Evolutionary conservation across 2,113 vertebrate species (phyloP), one percentile per base, ranked within the genome.

Genomic region (Python bivittatus): DNA sequence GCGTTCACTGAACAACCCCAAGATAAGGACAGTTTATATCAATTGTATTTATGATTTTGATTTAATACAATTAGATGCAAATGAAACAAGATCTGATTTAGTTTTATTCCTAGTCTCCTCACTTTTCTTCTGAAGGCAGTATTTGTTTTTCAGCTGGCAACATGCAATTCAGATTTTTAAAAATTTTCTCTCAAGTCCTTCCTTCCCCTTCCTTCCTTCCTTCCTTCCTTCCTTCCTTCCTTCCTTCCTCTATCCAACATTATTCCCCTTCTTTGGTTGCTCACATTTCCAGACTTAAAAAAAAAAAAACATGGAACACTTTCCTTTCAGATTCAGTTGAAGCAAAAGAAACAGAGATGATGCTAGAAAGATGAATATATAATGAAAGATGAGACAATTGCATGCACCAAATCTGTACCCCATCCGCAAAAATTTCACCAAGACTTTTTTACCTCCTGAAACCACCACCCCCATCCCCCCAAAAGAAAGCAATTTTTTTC

Each of bases 391-490:
- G n/a, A 72, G 68, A 6, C n/a, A 20, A n/a, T 72, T 0, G 0
- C 33, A 1, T 38, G 6, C 15, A 38, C 68, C 68, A 72, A 72
- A 33, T 33, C n/a, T 72, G n/a, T 72, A n/a, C 5, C n/a, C 13
- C 64, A 33, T 33, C 64, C 64, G 15, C n/a, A 72, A 23, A 13
- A 60, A 72, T 72, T 72, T 72, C n/a, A 72, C 64, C 64, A 12
- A 33, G 29, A 17, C 15, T 33, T 72, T 68, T 72, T 17, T 61
- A 27, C n/a, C n/a, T 38, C 68, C n/a, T 72, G n/a, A 72, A 33
- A 33, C 68, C 2, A 29, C 1, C 5, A 15, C 0, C 29, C 64
- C 0, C 1, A 61, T 64, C 10, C n/a, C 0, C 68, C 5, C 13
- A 7, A 38, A 72, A 38, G n/a, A 72, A 72, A 72, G 15, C 15